A percentile compares a stretch with the other conserved stretches of the same genome.
phyloP scores from a whole-genome alignment of 2,888 invertebrate genomes.

The Andricus quercusramuli region DNA sequence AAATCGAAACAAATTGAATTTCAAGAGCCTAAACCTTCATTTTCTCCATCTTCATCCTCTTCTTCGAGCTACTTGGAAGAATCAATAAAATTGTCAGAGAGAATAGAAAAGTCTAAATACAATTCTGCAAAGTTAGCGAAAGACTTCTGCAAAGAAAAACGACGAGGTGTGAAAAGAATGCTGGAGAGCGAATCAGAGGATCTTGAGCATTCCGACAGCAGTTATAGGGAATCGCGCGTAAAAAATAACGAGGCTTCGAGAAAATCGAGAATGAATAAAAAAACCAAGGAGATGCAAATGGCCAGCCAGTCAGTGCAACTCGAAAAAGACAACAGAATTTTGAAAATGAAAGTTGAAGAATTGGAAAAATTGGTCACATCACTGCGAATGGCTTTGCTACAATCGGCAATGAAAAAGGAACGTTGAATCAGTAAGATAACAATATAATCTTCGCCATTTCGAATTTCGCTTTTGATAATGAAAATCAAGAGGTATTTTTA shows the following conservation, averaged over 20 bases:
- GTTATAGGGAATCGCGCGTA: slow-evolving; percentile 85
- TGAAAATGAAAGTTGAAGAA: slow-evolving; percentile 84
- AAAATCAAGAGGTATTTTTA: too few relatives aligned
- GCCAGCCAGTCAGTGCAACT: slow-evolving; percentile 80
- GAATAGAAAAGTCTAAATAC: background rate
- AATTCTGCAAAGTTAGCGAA: background rate
- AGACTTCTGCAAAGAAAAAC: background rate
- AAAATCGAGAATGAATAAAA: slow-evolving; percentile 86
- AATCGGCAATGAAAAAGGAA: slow-evolving; percentile 80
- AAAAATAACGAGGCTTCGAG: slow-evolving; percentile 90
- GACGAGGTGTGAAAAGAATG: slow-evolving; percentile 4
- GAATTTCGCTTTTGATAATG: too few relatives aligned
- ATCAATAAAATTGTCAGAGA: background rate
- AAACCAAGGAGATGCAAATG: slow-evolving; percentile 82
- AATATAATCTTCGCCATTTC: background rate
- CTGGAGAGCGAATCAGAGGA: slow-evolving; percentile 21
- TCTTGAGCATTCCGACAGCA: slow-evolving; percentile 72
- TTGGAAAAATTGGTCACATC: slow-evolving; percentile 85
- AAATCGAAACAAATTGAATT: background rate
- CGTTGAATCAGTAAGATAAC: background rate
- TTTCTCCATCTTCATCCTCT: slow-evolving; percentile 28
- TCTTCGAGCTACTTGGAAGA: background rate
- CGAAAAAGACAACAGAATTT: slow-evolving; percentile 83
- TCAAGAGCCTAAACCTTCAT: background rate
- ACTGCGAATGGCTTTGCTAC: slow-evolving; percentile 84